These are phyloP conservation scores for Synchiropus splendidus DNA, from an alignment of 2,113 vertebrate genomes.

Conservation along the genomic window DNA sequence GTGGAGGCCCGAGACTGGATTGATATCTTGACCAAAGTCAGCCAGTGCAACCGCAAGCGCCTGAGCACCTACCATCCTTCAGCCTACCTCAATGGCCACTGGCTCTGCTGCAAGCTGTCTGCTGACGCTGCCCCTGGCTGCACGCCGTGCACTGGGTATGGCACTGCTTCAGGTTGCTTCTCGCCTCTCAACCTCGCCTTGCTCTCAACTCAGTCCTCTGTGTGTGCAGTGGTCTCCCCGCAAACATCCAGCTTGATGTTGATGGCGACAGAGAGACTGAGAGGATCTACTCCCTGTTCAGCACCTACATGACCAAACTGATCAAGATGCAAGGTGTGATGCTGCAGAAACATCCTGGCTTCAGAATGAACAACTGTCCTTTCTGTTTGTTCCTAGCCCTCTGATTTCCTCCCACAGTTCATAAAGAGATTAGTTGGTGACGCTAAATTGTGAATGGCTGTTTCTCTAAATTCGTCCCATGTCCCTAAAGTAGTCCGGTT, in stretches of 20 bases:
- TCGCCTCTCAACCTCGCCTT: slow-evolving; percentile 8
- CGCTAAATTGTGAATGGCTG: too few species aligned
- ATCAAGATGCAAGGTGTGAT: slow-evolving; percentile 94
- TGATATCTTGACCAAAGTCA: slow-evolving; percentile 95
- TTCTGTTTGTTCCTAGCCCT: background rate
- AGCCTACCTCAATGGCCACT: slow-evolving; percentile 93
- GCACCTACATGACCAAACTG: slow-evolving; percentile 83
- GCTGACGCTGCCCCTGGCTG: slow-evolving; percentile 82
- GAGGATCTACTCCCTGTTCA: slow-evolving; percentile 92
- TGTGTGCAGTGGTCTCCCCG: slow-evolving; percentile 78
- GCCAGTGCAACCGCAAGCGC: slow-evolving; percentile 93
- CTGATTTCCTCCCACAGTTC: too few species aligned
- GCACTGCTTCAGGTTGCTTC: slow-evolving; percentile 5
- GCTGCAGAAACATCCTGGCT: too few species aligned
- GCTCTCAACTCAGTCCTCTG: background rate
- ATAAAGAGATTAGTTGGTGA: too few species aligned
- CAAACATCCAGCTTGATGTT: slow-evolving; percentile 95
- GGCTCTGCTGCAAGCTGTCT: slow-evolving; percentile 90
- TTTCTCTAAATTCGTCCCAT: too few species aligned
- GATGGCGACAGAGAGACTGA: slow-evolving; percentile 95
- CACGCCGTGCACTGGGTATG: slow-evolving; percentile 90
- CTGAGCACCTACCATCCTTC: slow-evolving; percentile 91
- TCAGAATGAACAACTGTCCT: background rate
- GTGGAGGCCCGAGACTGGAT: slow-evolving; percentile 97
- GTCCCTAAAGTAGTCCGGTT: too few species aligned